Conservation (phyloP, 2,113 vertebrate genomes). For the Macrotus californicus region DNA sequence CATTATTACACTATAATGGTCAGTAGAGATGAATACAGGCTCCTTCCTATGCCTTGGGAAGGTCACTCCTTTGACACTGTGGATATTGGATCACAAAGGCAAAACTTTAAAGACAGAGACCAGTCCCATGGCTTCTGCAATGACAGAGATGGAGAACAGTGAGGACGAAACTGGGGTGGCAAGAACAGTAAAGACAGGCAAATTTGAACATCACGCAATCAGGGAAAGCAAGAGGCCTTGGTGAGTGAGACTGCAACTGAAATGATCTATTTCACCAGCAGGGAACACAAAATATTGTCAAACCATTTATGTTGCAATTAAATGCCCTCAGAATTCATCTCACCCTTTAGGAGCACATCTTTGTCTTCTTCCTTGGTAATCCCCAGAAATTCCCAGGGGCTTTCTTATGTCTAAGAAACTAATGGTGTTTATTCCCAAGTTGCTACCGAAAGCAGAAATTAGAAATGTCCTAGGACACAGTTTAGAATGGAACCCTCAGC, state of each 20-base stretch:
- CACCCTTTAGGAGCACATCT: not conserved
- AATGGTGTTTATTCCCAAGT: not conserved
- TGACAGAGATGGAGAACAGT: not conserved
- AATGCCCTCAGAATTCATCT: not conserved
- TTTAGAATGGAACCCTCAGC: not conserved
- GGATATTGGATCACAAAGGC: not conserved
- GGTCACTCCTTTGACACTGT: not conserved
- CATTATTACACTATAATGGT: not conserved
- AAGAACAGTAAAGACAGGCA: not conserved
- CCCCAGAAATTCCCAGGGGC: not conserved
- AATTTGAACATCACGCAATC: not conserved
- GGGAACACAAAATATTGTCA: not conserved
- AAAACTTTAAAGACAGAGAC: not conserved
- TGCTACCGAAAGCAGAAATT: not conserved
- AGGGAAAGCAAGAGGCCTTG: not conserved
- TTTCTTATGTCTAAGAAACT: not conserved
- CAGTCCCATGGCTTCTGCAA: not conserved
- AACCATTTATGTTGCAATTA: not conserved
- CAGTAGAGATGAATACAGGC: not conserved
- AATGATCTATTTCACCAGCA: not conserved
- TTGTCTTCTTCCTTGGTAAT: not conserved
- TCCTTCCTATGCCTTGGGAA: not conserved
- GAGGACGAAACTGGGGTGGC: not conserved
- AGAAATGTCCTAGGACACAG: not conserved
- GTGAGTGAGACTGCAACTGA: not conserved